These are phyloP conservation scores for Julus scanicus DNA, from an alignment of 2,888 invertebrate genomes.

Conservation along the genomic window DNA sequence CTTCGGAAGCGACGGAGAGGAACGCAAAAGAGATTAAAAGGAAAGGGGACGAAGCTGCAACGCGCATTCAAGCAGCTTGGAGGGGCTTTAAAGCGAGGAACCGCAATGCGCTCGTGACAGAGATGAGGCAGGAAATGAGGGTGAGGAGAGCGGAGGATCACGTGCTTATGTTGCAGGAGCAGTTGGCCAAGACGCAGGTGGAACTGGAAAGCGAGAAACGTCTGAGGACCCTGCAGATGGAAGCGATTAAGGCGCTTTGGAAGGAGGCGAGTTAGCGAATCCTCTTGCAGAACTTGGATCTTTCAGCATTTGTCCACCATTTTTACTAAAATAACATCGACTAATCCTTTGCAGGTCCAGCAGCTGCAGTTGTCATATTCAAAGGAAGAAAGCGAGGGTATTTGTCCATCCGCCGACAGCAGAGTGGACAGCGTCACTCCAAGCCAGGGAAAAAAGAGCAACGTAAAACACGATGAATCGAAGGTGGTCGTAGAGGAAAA, in stretches of 20 bases:
- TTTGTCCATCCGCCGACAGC: background rate
- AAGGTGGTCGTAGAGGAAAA: background rate
- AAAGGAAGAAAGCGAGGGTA: background rate
- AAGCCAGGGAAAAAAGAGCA: background rate
- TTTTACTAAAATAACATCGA: background rate
- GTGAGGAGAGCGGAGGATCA: constrained; percentile 83
- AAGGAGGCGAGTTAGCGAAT: constrained; percentile 64
- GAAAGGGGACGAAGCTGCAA: constrained; percentile 67
- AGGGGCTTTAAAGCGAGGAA: constrained; percentile 84
- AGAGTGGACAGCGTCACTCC: background rate
- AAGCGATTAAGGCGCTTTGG: constrained; percentile 90
- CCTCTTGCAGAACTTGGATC: background rate
- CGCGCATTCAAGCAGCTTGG: constrained; percentile 88
- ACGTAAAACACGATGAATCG: background rate
- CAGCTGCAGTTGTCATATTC: constrained; percentile 43
- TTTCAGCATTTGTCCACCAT: too few relatives aligned
- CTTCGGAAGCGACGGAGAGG: constrained; percentile 64
- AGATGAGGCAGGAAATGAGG: constrained; percentile 76
- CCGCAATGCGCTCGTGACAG: constrained; percentile 67
- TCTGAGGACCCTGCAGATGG: constrained; percentile 87
- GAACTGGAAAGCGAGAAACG: constrained; percentile 86
- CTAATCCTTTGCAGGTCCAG: constrained; percentile 51
- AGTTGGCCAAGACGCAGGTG: constrained; percentile 86
- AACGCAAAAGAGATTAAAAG: constrained; percentile 56
- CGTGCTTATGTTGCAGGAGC: constrained; percentile 82